A percentile compares a stretch with the other conserved stretches of the same genome.
phyloP scores from a whole-genome alignment of 30 jellyfish, hydroid and myxozoan genomes.

The Phacellophora camtschatica region DNA sequence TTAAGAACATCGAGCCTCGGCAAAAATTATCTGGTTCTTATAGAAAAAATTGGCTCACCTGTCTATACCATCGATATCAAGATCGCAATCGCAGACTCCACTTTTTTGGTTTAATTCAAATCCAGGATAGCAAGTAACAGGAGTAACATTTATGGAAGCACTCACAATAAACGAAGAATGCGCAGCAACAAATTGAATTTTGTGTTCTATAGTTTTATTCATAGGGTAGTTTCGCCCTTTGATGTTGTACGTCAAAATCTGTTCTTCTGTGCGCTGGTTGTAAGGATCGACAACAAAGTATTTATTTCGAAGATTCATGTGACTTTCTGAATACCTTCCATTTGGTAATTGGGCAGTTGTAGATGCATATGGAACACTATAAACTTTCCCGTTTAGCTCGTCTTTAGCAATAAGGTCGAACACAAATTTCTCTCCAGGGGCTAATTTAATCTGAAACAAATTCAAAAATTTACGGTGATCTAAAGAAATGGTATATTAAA shows the following conservation, averaged over 20 bases:
- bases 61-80: background rate
- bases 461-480: too few species aligned
- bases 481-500: too few species aligned
- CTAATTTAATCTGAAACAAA: conserved; percentile 14
- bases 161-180: conserved; percentile 46
- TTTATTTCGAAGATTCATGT: background rate
- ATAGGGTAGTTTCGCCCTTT: background rate
- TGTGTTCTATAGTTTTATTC: background rate
- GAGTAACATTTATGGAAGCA: conserved; percentile 21
- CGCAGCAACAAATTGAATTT: conserved; percentile 33
- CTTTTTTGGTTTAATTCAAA: background rate
- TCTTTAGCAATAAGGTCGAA: conserved; percentile 35
- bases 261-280: background rate
- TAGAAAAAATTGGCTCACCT: too few species aligned
- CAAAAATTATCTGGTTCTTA: too few species aligned
- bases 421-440: conserved; percentile 60
- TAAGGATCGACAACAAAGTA: conserved; percentile 46
- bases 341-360: background rate
- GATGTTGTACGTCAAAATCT: background rate
- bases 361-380: conserved; percentile 59
- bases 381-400: conserved; percentile 39
- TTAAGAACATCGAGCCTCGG: too few species aligned
- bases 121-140: conserved; percentile 60
- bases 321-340: background rate
- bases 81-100: conserved; percentile 36